These are phyloP conservation scores for Eurytoma californica DNA, from an alignment of 2,888 invertebrate species.

Conservation along the genomic window DNA sequence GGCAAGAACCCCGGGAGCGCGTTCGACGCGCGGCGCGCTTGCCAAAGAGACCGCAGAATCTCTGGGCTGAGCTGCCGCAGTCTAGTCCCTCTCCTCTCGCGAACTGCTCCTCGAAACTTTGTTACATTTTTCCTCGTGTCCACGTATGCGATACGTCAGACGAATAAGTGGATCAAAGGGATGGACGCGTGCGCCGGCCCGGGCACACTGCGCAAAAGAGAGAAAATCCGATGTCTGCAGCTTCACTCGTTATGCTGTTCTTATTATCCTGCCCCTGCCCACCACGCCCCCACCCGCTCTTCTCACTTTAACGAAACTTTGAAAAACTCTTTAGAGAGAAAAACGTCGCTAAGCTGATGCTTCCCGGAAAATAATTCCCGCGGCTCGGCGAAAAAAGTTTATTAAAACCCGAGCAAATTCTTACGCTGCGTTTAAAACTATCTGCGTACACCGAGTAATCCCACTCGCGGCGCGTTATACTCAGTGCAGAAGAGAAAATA, in stretches of 20 bases:
- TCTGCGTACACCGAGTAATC: not conserved
- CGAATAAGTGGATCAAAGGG: constrained; percentile 71
- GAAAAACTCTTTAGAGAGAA: constrained; percentile 46
- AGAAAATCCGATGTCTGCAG: constrained; percentile 54
- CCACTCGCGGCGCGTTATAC: not conserved
- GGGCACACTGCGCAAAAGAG: constrained; percentile 43
- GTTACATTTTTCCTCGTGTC: constrained; percentile 72
- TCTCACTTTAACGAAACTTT: constrained; percentile 50
- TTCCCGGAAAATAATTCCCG: constrained; percentile 44
- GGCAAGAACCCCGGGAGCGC: constrained; percentile 60
- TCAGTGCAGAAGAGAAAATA: no score
- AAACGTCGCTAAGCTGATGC: constrained; percentile 46
- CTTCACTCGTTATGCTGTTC: constrained; percentile 55
- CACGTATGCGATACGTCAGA: constrained; percentile 62
- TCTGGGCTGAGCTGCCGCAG: constrained; percentile 60
- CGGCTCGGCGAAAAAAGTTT: constrained; percentile 29
- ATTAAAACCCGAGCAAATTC: constrained; percentile 44
- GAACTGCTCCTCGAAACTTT: constrained; percentile 67
- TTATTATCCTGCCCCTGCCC: constrained; percentile 48
- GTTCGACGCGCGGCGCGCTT: constrained; percentile 63
- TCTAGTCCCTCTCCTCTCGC: not conserved
- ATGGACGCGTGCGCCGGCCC: constrained; percentile 56
- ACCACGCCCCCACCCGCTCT: constrained; percentile 9
- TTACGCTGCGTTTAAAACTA: constrained; percentile 30
- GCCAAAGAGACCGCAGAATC: constrained; percentile 73